Percentiles rank a stretch among this genome's conserved stretches.
Evolutionary conservation across 2,113 vertebrate genomes (phyloP).

Genomic region (Caloenas nicobarica): DNA sequence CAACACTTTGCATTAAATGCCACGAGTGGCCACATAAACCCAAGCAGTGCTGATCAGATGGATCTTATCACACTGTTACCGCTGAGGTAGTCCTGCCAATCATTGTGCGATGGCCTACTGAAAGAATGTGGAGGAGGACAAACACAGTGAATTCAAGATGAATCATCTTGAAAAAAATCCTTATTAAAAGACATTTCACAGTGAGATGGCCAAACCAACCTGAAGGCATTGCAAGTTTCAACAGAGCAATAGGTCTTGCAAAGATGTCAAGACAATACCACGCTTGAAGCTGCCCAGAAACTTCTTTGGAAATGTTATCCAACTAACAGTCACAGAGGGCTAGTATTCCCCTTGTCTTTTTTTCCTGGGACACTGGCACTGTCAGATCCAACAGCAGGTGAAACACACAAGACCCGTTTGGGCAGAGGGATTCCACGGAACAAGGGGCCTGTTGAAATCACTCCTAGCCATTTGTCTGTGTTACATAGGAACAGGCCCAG

Average conservation of each 20-base stretch:
- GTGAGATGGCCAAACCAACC: background rate
- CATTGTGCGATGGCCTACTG: background rate
- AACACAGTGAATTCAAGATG: background rate
- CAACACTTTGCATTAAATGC: background rate
- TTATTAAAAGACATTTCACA: background rate
- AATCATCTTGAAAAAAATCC: background rate
- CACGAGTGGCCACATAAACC: background rate
- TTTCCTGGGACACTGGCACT: background rate
- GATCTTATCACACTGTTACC: background rate
- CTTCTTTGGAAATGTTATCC: background rate
- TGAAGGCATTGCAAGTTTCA: background rate
- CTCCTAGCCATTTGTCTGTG: background rate
- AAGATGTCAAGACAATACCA: background rate
- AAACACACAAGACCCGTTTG: background rate
- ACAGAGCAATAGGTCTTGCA: background rate
- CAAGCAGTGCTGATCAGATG: background rate
- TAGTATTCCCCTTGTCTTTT: background rate
- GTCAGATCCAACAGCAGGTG: background rate
- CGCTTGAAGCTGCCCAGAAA: background rate
- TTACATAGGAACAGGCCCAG: background rate
- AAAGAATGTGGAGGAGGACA: background rate
- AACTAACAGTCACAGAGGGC: background rate
- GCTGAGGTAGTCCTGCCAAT: background rate
- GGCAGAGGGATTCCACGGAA: background rate
- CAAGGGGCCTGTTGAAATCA: background rate